Evolutionary conservation across 2,797 vertebrate species (phyloP).

Genomic region (Alectoris magna): DNA sequence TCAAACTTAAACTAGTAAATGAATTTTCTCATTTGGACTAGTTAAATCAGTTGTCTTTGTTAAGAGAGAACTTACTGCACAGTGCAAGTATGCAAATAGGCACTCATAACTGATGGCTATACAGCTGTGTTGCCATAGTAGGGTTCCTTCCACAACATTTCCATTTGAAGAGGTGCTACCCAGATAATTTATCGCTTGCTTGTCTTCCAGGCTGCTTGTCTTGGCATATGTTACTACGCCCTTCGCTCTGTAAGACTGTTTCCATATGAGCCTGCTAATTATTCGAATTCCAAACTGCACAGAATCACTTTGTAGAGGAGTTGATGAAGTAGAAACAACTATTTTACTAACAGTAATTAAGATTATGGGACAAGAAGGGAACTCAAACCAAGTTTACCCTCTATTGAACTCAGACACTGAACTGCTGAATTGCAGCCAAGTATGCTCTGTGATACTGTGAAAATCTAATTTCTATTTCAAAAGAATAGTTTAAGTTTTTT

Average conservation of each 20-base stretch:
- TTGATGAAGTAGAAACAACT: neutral
- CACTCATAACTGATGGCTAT: neutral
- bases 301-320: neutral
- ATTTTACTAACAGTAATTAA: neutral
- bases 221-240: neutral
- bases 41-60: neutral
- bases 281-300: neutral
- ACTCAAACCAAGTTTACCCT: neutral
- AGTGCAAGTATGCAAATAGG: neutral
- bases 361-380: neutral
- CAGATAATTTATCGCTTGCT: neutral
- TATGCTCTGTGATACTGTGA: neutral
- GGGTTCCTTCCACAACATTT: neutral
- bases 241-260: neutral
- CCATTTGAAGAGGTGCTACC: neutral
- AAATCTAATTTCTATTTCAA: neutral
- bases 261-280: neutral
- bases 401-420: neutral
- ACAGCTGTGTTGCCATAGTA: neutral
- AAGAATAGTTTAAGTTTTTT: neutral
- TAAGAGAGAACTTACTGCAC: neutral
- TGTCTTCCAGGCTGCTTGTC: neutral
- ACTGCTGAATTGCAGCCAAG: neutral
- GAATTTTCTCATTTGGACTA: no score
- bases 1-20: neutral